phyloP scores from a whole-genome alignment of 2,797 vertebrate genomes.

The Calcarius lapponicus region DNA sequence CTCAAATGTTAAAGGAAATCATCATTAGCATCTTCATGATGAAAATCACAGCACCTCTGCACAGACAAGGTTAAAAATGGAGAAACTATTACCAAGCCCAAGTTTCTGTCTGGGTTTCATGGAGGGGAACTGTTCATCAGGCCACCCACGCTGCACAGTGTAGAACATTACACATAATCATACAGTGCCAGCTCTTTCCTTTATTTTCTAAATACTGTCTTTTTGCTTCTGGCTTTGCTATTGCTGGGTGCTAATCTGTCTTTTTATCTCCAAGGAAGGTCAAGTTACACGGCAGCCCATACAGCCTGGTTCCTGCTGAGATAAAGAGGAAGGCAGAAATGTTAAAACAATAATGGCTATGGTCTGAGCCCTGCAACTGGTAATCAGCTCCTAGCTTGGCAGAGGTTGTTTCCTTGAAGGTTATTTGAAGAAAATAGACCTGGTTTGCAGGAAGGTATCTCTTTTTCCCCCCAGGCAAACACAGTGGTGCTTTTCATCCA shows the following conservation, averaged over 20 bases:
- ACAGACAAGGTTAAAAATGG: conserved; percentile 51
- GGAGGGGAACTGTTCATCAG: conserved; percentile 24
- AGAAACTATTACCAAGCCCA: conserved; percentile 48
- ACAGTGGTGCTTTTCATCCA: conserved; percentile 43
- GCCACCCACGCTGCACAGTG: conserved; percentile 54
- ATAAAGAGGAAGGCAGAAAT: conserved; percentile 79
- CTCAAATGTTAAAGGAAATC: background rate
- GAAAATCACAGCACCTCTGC: conserved; percentile 20
- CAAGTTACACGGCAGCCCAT: conserved; percentile 68
- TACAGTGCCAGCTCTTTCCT: conserved; percentile 58
- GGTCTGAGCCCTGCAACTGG: conserved; percentile 74
- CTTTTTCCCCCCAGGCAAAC: conserved; percentile 20
- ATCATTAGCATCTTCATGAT: background rate
- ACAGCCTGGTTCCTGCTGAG: conserved; percentile 71
- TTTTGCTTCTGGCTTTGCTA: conserved; percentile 73
- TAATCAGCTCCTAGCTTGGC: conserved; percentile 77
- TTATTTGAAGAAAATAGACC: conserved; percentile 80
- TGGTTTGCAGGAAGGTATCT: conserved; percentile 58
- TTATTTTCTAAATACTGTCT: conserved; percentile 81
- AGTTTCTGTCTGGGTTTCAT: conserved; percentile 46
- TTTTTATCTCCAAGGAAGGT: conserved; percentile 79
- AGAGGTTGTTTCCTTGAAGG: conserved; percentile 76
- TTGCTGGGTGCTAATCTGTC: conserved; percentile 70
- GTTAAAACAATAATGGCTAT: conserved; percentile 83
- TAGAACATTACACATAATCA: conserved; percentile 67